Conservation (phyloP, 2,113 vertebrate species). For the Chrysochloris asiatica region DNA sequence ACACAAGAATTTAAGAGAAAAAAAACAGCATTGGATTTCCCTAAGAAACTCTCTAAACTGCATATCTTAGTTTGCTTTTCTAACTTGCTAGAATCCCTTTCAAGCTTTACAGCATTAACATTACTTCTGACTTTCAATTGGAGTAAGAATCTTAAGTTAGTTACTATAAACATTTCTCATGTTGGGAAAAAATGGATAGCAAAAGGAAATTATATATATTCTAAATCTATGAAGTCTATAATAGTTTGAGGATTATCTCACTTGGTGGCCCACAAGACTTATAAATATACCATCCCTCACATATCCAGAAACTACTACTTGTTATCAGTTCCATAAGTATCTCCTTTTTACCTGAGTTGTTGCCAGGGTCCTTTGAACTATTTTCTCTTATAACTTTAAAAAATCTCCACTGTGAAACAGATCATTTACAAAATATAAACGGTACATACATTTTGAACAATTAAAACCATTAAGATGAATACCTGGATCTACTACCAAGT, state of each 20-base stretch:
- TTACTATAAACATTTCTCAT: not conserved
- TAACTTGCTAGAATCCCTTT: conserved; percentile 24
- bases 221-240: not conserved
- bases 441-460: not conserved
- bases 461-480: not conserved
- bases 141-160: not conserved
- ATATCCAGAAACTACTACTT: not conserved
- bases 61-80: not conserved
- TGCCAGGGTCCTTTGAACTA: not conserved
- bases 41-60: not conserved
- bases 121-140: conserved; percentile 1
- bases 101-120: not conserved
- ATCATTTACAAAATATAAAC: not conserved
- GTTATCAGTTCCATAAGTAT: not conserved
- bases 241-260: not conserved
- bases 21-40: not conserved
- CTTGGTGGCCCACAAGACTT: not conserved
- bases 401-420: not conserved
- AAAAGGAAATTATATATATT: not conserved
- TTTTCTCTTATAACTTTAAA: not conserved
- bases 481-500: not conserved
- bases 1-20: not conserved
- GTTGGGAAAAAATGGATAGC: not conserved
- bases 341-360: not conserved
- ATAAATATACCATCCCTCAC: not conserved